phyloP scores from a whole-genome alignment of 2,888 invertebrate species.

The Polydrusus cervinus region DNA sequence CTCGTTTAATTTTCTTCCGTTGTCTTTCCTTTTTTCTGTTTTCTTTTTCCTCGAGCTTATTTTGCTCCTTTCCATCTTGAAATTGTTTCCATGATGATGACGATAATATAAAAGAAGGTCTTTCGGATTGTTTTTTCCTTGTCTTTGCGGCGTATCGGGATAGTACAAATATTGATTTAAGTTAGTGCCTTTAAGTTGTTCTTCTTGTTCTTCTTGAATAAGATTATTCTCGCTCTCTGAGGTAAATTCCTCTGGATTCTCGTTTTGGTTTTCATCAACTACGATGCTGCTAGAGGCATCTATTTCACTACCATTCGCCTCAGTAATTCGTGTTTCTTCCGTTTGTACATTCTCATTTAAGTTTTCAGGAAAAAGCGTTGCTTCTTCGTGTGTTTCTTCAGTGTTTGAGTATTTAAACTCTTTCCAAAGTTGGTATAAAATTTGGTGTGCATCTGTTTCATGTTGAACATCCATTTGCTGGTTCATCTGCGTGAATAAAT shows the following conservation, averaged over 20 bases:
- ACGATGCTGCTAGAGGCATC: background rate
- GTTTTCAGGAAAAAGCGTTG: no score
- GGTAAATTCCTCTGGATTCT: background rate
- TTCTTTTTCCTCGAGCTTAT: constrained; percentile 18
- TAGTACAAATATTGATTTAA: constrained; percentile 30
- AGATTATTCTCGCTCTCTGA: background rate
- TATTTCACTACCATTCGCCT: background rate
- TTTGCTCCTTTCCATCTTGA: constrained; percentile 34
- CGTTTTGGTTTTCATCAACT: no score
- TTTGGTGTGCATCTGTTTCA: no score
- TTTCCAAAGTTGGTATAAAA: no score
- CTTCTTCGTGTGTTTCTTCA: no score
- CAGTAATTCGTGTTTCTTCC: no score
- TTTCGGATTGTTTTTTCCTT: constrained; percentile 30
- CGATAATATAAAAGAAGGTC: constrained; percentile 17
- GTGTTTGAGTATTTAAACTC: no score
- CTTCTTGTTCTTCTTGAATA: background rate
- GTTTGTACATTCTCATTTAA: no score
- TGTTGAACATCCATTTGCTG: no score
- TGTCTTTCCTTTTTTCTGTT: constrained; percentile 35
- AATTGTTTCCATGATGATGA: constrained; percentile 42
- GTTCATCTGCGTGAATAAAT: no score
- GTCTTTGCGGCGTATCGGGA: constrained; percentile 22
- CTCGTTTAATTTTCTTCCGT: constrained; percentile 13
- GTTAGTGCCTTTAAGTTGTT: background rate